These are phyloP conservation scores for Spatula versicolor DNA, from an alignment of 2,797 vertebrate species.

Conservation along the genomic window DNA sequence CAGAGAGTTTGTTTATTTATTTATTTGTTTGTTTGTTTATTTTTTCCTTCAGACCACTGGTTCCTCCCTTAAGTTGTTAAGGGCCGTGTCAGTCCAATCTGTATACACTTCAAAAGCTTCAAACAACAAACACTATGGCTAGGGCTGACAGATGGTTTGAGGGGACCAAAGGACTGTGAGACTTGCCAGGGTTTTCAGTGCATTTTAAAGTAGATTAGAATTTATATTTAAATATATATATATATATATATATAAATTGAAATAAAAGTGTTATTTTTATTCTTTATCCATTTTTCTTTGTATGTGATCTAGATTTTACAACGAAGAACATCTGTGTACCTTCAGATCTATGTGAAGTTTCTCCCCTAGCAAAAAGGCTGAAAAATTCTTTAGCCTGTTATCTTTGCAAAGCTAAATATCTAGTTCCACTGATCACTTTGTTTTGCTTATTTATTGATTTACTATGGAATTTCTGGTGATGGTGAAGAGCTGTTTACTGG, in stretches of 20 bases:
- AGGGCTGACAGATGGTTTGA: not conserved
- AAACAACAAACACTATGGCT: not conserved
- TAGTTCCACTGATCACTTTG: not conserved
- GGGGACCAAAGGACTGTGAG: not conserved
- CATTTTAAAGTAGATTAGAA: constrained; percentile 19
- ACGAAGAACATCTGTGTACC: not conserved
- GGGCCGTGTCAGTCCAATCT: not conserved
- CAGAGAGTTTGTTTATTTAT: too few species aligned
- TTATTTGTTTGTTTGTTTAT: too few species aligned
- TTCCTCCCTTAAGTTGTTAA: constrained; percentile 13
- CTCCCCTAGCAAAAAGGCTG: not conserved
- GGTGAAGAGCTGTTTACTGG: not conserved
- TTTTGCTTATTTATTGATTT: not conserved
- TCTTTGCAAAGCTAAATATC: not conserved
- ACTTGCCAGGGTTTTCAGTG: not conserved
- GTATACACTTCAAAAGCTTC: constrained; percentile 32
- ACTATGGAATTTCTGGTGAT: not conserved
- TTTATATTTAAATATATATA: not conserved
- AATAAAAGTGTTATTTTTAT: not conserved
- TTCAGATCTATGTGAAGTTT: not conserved
- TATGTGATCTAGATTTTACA: not conserved
- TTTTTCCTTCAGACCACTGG: not conserved
- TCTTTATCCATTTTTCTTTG: not conserved
- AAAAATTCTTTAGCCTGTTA: not conserved
- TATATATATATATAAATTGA: not conserved